phyloP scores from a whole-genome alignment of 2,797 vertebrate species.

The Gallinago stenura region DNA sequence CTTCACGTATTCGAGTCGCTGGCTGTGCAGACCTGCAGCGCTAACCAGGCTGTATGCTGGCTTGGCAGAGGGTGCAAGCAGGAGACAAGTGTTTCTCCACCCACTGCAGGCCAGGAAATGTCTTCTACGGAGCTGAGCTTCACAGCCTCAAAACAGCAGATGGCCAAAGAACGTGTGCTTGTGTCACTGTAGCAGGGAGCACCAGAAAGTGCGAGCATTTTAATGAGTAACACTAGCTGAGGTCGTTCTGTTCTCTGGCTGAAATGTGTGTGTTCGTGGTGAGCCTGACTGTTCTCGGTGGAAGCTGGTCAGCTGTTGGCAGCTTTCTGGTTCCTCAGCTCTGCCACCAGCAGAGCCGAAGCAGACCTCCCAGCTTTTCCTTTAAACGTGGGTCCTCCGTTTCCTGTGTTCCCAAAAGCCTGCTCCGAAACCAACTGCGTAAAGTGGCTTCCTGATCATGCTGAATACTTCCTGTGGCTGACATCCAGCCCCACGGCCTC shows the following conservation, averaged over 20 bases:
- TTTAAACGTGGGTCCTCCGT: neutral
- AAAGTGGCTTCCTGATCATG: slow-evolving; percentile 13
- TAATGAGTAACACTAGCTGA: slow-evolving; percentile 36
- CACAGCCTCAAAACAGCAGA: slow-evolving; percentile 62
- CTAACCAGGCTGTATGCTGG: neutral
- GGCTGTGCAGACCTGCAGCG: neutral
- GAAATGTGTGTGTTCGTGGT: neutral
- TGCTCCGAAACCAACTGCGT: neutral
- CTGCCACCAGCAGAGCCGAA: slow-evolving; percentile 5
- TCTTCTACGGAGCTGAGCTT: slow-evolving; percentile 49
- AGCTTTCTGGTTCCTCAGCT: neutral
- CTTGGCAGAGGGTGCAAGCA: slow-evolving; percentile 29
- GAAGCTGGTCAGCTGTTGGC: slow-evolving; percentile 32
- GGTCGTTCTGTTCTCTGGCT: slow-evolving; percentile 42
- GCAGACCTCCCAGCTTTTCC: neutral
- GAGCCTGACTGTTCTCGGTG: neutral
- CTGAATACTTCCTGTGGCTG: slow-evolving; percentile 33
- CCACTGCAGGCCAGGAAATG: slow-evolving; percentile 51
- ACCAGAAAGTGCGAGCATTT: slow-evolving; percentile 36
- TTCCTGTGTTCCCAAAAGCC: slow-evolving; percentile 53
- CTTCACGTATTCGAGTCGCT: neutral
- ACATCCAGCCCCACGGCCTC: slow-evolving; percentile 25
- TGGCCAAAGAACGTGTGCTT: slow-evolving; percentile 21
- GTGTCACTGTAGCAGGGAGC: slow-evolving; percentile 43
- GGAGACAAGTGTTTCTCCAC: slow-evolving; percentile 45